A percentile compares a stretch with the other conserved stretches of the same genome.
Conservation (phyloP, 2,113 vertebrate genomes). For the Poeciliopsis retropinna region DNA sequence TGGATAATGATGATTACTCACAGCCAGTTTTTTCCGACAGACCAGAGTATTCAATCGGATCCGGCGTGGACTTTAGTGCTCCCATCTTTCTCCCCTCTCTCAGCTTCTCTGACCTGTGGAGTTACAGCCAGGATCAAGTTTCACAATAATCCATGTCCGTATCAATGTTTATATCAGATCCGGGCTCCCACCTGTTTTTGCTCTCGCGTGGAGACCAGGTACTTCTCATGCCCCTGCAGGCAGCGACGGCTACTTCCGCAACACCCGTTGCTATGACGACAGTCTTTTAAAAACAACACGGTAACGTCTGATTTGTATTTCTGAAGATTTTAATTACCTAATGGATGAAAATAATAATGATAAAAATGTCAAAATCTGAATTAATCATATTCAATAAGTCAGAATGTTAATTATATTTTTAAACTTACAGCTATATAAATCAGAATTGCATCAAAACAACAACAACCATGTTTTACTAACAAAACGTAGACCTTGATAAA, state of each 20-base stretch:
- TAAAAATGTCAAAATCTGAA: too few species aligned
- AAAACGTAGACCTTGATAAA: too few species aligned
- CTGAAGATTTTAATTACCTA: background rate
- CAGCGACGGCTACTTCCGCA: conserved; percentile 62
- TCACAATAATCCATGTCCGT: conserved; percentile 17
- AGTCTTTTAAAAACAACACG: conserved; percentile 3
- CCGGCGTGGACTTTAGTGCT: conserved; percentile 81
- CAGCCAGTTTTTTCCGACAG: conserved; percentile 89
- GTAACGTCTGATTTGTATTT: conserved; percentile 26
- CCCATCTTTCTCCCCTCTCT: conserved; percentile 78
- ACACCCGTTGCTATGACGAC: conserved; percentile 48
- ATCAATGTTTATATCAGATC: background rate
- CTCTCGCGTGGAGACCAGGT: background rate
- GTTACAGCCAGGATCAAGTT: conserved; percentile 7
- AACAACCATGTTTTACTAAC: too few species aligned
- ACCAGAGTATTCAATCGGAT: conserved; percentile 78
- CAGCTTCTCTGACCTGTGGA: background rate
- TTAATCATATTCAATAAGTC: too few species aligned
- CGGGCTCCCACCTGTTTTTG: background rate
- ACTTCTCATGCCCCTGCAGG: conserved; percentile 35
- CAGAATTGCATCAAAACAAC: too few species aligned
- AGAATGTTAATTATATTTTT: too few species aligned
- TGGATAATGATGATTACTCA: too few species aligned
- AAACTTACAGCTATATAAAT: too few species aligned
- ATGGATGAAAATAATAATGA: background rate